Conservation (phyloP, 2,797 vertebrate genomes). For the Hoplostethus mediterraneus region DNA sequence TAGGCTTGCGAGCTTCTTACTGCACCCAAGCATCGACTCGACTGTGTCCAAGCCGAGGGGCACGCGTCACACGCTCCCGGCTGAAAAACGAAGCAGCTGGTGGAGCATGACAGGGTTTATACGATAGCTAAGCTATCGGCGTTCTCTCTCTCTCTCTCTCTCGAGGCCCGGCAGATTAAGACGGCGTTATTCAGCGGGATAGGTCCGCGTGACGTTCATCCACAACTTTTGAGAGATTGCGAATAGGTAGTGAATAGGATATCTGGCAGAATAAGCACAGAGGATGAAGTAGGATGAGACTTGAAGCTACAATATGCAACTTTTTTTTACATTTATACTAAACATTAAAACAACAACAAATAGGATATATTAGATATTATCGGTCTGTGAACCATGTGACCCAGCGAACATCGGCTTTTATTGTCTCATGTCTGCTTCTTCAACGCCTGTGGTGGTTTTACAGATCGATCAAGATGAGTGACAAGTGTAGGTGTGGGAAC, state of each 20-base stretch:
- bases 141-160: too few species aligned
- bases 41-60: constrained; percentile 25
- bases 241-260: background rate
- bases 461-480: too few species aligned
- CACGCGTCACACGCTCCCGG: constrained; percentile 31
- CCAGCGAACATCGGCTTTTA: too few species aligned
- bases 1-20: background rate
- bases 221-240: background rate
- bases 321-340: too few species aligned
- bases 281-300: background rate
- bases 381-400: too few species aligned
- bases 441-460: too few species aligned
- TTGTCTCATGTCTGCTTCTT: too few species aligned
- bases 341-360: background rate
- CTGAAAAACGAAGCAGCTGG: constrained; percentile 37
- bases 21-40: background rate
- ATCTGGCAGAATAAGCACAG: background rate
- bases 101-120: constrained; percentile 18
- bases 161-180: background rate
- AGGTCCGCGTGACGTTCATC: background rate
- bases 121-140: constrained; percentile 35
- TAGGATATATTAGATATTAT: background rate
- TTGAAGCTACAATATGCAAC: too few species aligned
- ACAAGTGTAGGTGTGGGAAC: too few species aligned
- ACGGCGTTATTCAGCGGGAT: background rate